Percentiles rank a stretch among this genome's conserved stretches.
These are phyloP conservation scores for Parnassius mnemosyne DNA, from an alignment of 2,888 invertebrate genomes.

Conservation along the genomic window DNA sequence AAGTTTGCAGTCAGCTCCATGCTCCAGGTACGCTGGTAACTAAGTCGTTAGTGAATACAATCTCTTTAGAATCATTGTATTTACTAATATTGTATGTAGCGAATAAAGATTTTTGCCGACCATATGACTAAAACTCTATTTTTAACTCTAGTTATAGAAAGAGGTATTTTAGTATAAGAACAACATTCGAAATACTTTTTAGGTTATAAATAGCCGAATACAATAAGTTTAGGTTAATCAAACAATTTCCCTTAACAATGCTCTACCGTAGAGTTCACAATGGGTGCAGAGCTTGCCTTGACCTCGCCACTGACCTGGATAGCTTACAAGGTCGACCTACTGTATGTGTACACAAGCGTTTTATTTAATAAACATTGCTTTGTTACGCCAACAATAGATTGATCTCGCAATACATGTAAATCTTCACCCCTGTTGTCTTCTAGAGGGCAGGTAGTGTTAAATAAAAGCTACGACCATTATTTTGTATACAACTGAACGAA, in stretches of 20 bases:
- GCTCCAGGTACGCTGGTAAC: too few relatives aligned
- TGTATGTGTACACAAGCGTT: slow-evolving; percentile 11
- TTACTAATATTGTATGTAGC: too few relatives aligned
- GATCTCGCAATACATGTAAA: background rate
- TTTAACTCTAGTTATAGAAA: too few relatives aligned
- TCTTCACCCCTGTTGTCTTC: background rate
- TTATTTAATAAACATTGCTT: slow-evolving; percentile 22
- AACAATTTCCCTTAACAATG: slow-evolving; percentile 14
- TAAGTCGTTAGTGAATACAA: too few relatives aligned
- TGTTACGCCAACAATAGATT: slow-evolving; percentile 19
- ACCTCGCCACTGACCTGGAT: slow-evolving; percentile 26
- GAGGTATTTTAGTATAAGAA: too few relatives aligned
- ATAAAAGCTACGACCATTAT: background rate
- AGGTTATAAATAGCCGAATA: background rate
- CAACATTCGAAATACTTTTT: too few relatives aligned
- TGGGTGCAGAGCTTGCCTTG: slow-evolving; percentile 19
- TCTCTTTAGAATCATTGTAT: too few relatives aligned
- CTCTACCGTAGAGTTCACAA: slow-evolving; percentile 16
- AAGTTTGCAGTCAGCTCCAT: too few relatives aligned
- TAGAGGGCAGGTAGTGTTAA: background rate
- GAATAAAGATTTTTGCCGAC: too few relatives aligned
- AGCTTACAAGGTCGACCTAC: slow-evolving; percentile 15
- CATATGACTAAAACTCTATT: too few relatives aligned
- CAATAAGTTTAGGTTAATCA: slow-evolving; percentile 7
- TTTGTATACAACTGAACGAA: too few relatives aligned